A percentile compares a stretch with the other conserved stretches of the same genome.
phyloP scores from a whole-genome alignment of 2,888 invertebrate species.

The Marronus borbonicus region DNA sequence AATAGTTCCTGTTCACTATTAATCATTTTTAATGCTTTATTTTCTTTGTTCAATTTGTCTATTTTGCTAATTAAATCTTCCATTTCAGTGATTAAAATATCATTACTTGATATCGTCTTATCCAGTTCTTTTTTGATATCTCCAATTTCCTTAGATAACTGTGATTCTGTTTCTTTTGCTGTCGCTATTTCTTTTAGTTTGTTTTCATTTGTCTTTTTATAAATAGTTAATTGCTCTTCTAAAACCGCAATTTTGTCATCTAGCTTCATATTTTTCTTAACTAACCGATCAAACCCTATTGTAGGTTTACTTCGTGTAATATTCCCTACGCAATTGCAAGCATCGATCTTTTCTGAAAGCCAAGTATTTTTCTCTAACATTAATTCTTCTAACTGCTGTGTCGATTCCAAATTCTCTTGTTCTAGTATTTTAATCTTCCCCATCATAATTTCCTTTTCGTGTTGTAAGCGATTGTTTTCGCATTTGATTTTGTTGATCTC shows the following conservation, averaged over 20 bases:
- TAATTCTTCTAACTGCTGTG: slow-evolving; percentile 42
- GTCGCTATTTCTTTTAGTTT: slow-evolving; percentile 4
- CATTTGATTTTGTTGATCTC: slow-evolving; percentile 24
- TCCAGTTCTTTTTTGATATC: slow-evolving; percentile 19
- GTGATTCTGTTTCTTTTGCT: slow-evolving; percentile 5
- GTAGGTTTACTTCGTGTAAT: neutral
- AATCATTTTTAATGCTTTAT: slow-evolving; percentile 5
- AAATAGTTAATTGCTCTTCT: slow-evolving; percentile 29
- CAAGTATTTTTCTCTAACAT: slow-evolving; percentile 42
- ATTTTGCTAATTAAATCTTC: slow-evolving; percentile 16
- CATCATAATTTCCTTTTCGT: slow-evolving; percentile 17
- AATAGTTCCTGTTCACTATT: neutral
- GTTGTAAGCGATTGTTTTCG: neutral
- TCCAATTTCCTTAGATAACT: neutral
- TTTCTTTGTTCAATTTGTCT: slow-evolving; percentile 31
- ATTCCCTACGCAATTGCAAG: neutral
- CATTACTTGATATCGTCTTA: slow-evolving; percentile 8
- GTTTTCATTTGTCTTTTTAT: slow-evolving; percentile 1
- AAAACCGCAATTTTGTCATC: slow-evolving; percentile 35
- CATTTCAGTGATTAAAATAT: neutral
- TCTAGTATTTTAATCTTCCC: slow-evolving; percentile 9
- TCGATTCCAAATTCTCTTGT: slow-evolving; percentile 11
- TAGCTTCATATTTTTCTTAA: slow-evolving; percentile 37
- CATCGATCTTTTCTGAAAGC: slow-evolving; percentile 38
- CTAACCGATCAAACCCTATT: slow-evolving; percentile 27